Conservation (phyloP, 2,888 invertebrate species). For the Catocala fraxini region DNA sequence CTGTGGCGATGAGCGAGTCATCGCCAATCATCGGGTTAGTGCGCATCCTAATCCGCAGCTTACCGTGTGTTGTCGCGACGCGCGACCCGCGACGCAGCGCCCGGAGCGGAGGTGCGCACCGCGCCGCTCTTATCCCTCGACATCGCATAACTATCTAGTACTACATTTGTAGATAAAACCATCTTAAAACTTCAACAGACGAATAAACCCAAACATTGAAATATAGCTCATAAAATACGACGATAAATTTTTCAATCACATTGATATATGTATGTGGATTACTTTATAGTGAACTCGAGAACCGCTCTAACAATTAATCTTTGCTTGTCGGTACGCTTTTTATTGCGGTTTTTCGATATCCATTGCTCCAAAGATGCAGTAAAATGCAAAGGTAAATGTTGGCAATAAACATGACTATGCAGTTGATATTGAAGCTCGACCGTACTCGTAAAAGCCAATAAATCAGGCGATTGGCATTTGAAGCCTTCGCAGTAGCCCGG, state of each 20-base stretch:
- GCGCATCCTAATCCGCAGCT: conserved; percentile 17
- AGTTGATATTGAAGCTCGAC: neutral
- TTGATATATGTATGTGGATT: conserved; percentile 40
- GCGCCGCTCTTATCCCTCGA: neutral
- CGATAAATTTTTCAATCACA: conserved; percentile 43
- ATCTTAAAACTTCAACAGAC: conserved; percentile 28
- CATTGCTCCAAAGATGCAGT: neutral
- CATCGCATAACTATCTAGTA: conserved; percentile 5
- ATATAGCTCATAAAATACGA: conserved; percentile 46
- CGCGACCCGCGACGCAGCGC: neutral
- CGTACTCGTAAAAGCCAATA: conserved; percentile 22
- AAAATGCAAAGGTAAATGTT: neutral
- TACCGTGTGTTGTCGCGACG: conserved; percentile 34
- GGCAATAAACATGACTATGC: neutral
- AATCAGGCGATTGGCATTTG: conserved; percentile 22
- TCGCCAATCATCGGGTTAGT: conserved; percentile 40
- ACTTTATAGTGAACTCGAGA: conserved; percentile 34
- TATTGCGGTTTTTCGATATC: conserved; percentile 6
- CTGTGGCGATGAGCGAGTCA: conserved; percentile 49
- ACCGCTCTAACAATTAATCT: conserved; percentile 41
- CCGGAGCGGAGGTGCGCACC: too few relatives aligned
- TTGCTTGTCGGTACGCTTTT: conserved; percentile 37
- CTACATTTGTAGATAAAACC: conserved; percentile 22
- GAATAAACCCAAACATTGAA: conserved; percentile 36
- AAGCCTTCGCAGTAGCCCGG: conserved; percentile 5